Conservation (phyloP, 2,113 vertebrate species). For the Psittacula cyanocephala region DNA sequence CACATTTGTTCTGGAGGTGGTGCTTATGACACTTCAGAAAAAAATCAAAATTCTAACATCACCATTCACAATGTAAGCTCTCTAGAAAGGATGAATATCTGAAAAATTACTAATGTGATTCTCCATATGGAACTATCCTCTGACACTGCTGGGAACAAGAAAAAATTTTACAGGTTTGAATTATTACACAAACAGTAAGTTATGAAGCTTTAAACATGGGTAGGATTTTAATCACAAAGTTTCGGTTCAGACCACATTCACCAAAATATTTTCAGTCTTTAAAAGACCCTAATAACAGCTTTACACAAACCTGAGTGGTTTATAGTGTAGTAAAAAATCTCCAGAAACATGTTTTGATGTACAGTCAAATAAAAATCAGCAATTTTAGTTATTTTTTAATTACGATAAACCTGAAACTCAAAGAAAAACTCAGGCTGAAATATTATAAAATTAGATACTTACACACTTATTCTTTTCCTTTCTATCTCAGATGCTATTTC, state of each 20-base stretch:
- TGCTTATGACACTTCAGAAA: neutral
- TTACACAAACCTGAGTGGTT: neutral
- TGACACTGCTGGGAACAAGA: neutral
- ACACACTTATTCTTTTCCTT: neutral
- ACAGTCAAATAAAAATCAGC: neutral
- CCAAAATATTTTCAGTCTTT: neutral
- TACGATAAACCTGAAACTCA: neutral
- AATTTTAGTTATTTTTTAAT: neutral
- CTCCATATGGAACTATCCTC: neutral
- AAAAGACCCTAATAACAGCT: neutral
- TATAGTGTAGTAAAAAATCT: neutral
- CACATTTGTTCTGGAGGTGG: neutral
- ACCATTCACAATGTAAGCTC: neutral
- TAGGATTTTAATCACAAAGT: neutral
- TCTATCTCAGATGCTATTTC: neutral
- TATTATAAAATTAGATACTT: neutral
- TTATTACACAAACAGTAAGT: neutral
- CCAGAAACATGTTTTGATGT: neutral
- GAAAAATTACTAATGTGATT: neutral
- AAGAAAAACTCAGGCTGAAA: neutral
- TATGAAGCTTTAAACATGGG: neutral
- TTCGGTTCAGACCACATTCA: neutral
- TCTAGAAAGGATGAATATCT: neutral
- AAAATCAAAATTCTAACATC: neutral
- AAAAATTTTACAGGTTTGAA: neutral